Conservation (phyloP, 2,113 vertebrate genomes). For the Charina bottae region DNA sequence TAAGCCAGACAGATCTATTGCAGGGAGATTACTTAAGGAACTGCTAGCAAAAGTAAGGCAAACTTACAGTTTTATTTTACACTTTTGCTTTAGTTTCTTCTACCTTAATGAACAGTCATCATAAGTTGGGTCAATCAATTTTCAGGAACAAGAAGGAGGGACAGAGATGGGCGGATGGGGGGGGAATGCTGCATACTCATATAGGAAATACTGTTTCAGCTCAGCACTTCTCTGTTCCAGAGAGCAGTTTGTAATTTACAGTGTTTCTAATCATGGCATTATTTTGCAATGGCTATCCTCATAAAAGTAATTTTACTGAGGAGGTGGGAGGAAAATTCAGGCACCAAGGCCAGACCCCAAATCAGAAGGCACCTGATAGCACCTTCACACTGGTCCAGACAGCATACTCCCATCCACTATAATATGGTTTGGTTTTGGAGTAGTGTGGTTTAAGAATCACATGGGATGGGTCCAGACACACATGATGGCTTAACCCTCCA, state of each 20-base stretch:
- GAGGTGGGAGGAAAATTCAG: not conserved
- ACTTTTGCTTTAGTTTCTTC: not conserved
- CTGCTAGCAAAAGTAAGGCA: not conserved
- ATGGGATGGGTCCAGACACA: not conserved
- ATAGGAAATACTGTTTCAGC: not conserved
- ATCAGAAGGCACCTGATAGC: not conserved
- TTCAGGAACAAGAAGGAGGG: not conserved
- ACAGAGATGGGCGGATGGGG: not conserved
- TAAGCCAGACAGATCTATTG: not conserved
- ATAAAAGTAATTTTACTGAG: not conserved
- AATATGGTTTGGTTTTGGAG: not conserved
- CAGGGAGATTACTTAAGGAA: not conserved
- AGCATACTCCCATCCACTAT: not conserved
- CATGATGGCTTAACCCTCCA: not conserved
- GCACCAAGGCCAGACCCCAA: not conserved
- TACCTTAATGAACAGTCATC: not conserved
- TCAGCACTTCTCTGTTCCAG: not conserved
- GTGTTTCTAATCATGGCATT: not conserved
- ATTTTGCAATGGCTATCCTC: not conserved
- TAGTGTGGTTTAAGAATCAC: not conserved
- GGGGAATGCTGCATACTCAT: not conserved
- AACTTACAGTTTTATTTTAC: not conserved
- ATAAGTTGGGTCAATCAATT: not conserved
- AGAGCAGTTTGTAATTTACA: not conserved
- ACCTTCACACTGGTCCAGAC: not conserved